A percentile compares a stretch with the other conserved stretches of the same genome.
These are phyloP conservation scores for Cantharis nigra DNA, from an alignment of 2,888 invertebrate species.

Conservation along the genomic window DNA sequence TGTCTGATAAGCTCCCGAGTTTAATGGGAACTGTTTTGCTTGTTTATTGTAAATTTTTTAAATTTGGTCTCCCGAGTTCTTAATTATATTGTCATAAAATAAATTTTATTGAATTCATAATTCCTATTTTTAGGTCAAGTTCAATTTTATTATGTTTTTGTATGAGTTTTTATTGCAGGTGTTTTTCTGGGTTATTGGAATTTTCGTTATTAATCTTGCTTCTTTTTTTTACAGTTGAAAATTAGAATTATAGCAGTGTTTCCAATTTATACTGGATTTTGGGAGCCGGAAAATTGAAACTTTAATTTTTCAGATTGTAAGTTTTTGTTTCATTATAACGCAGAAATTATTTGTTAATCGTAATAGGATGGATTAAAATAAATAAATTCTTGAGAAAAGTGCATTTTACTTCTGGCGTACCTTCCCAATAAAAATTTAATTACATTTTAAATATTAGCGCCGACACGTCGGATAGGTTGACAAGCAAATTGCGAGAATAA, in stretches of 20 bases:
- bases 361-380: neutral
- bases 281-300: neutral
- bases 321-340: neutral
- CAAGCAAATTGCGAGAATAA: neutral
- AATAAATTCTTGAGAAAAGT: neutral
- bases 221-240: neutral
- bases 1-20: neutral
- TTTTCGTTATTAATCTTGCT: neutral
- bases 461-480: neutral
- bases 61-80: neutral
- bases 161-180: neutral
- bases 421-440: no score
- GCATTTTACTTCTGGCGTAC: neutral
- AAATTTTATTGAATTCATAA: neutral
- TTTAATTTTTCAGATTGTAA: neutral
- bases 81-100: neutral
- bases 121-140: neutral
- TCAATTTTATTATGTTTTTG: neutral
- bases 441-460: neutral
- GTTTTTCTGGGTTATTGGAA: neutral
- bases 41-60: neutral
- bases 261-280: neutral
- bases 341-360: neutral
- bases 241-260: neutral
- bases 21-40: neutral